Conservation (phyloP, 2,888 invertebrate species). For the Chrysomela aeneicollis region DNA sequence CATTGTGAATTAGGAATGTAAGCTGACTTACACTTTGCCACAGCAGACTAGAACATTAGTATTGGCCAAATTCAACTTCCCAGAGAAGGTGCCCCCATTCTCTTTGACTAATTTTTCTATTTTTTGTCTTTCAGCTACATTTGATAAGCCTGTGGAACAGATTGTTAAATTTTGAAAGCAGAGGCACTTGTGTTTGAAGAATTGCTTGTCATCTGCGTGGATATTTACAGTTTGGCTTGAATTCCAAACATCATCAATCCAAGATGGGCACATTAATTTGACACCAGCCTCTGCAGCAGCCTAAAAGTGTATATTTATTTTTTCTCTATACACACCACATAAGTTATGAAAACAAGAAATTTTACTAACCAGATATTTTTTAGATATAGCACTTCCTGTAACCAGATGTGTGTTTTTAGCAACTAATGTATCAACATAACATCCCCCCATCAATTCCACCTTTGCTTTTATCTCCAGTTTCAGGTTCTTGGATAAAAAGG, state of each 20-base stretch:
- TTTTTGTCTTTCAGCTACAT: slow-evolving; percentile 68
- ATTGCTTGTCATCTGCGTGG: slow-evolving; percentile 70
- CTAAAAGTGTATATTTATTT: slow-evolving; percentile 62
- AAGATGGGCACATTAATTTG: slow-evolving; percentile 78
- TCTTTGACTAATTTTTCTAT: slow-evolving; percentile 73
- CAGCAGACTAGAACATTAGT: slow-evolving; percentile 68
- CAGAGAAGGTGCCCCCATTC: slow-evolving; percentile 72
- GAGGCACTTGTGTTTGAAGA: slow-evolving; percentile 68
- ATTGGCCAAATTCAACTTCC: slow-evolving; percentile 61
- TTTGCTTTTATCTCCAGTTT: slow-evolving; percentile 69
- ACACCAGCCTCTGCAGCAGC: slow-evolving; percentile 73
- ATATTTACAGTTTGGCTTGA: slow-evolving; percentile 70
- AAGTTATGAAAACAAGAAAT: too few species aligned
- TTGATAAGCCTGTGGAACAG: slow-evolving; percentile 77
- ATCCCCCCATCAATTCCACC: slow-evolving; percentile 81
- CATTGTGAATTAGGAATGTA: neutral
- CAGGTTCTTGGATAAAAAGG: slow-evolving; percentile 57
- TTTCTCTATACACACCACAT: too few species aligned
- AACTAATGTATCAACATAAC: slow-evolving; percentile 70
- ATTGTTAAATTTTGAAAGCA: slow-evolving; percentile 81
- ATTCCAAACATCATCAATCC: slow-evolving; percentile 86
- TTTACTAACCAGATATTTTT: slow-evolving; percentile 75
- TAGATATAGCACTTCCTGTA: slow-evolving; percentile 77
- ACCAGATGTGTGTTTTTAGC: slow-evolving; percentile 82
- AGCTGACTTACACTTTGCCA: slow-evolving; percentile 60